Evolutionary conservation across 2,113 vertebrate species (phyloP).

Genomic region (Sinocyclocheilus rhinocerous): DNA sequence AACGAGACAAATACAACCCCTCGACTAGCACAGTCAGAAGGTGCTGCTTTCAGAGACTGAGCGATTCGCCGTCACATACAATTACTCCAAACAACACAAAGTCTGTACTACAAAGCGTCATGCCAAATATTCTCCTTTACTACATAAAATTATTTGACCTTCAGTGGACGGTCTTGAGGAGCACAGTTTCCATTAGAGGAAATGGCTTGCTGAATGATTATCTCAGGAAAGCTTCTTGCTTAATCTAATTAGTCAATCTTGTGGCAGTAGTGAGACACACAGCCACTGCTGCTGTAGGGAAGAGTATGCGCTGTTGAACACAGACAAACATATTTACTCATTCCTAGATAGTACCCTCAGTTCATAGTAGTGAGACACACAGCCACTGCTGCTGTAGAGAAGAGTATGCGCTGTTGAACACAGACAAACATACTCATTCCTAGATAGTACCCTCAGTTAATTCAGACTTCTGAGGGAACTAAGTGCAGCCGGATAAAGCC

Average conservation of each 20-base stretch:
- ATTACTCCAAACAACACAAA: not conserved
- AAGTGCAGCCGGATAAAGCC: not conserved
- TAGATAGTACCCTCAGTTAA: not conserved
- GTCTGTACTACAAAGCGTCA: not conserved
- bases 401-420: not conserved
- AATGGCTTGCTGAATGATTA: slow-evolving; percentile 86
- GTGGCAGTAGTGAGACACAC: slow-evolving; percentile 69
- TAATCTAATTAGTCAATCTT: slow-evolving; percentile 89
- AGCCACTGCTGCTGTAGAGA: slow-evolving; percentile 21
- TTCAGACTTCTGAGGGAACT: slow-evolving; percentile 1
- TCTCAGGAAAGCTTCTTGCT: slow-evolving; percentile 85
- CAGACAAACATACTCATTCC: slow-evolving; percentile 31
- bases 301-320: not conserved
- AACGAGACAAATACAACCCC: slow-evolving; percentile 62
- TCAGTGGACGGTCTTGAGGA: slow-evolving; percentile 72
- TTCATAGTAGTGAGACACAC: slow-evolving; percentile 63
- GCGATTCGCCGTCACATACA: not conserved
- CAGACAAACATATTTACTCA: slow-evolving; percentile 35
- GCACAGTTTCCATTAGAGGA: slow-evolving; percentile 71
- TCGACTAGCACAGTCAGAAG: slow-evolving; percentile 57
- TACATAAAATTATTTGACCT: slow-evolving; percentile 74
- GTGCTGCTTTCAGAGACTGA: slow-evolving; percentile 56
- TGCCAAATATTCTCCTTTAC: slow-evolving; percentile 45
- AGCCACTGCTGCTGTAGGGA: slow-evolving; percentile 21
- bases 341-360: not conserved